Percentiles rank a stretch among this genome's conserved stretches.
phyloP scores from a whole-genome alignment of 2,797 vertebrate species.

The Sebastes trivittatus region DNA sequence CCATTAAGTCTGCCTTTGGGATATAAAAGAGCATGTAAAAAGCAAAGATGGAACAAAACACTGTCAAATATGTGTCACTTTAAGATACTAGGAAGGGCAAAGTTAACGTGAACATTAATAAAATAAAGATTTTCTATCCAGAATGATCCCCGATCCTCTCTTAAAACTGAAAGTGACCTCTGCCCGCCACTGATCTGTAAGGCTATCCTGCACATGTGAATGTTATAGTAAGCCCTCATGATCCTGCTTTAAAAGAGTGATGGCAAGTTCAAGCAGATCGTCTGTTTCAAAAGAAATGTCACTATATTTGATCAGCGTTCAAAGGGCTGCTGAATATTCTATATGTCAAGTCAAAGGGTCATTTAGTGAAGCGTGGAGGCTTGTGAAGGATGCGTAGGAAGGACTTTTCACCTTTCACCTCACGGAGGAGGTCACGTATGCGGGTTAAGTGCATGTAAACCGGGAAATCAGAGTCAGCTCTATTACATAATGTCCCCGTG shows the following conservation, averaged over 20 bases:
- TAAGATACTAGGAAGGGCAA: neutral
- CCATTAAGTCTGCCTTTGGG: conserved; percentile 21
- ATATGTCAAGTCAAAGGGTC: conserved; percentile 21
- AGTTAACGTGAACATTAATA: conserved; percentile 14
- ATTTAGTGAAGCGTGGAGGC: conserved; percentile 6
- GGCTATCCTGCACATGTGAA: conserved; percentile 25
- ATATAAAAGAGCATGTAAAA: conserved; percentile 20
- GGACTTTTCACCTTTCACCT: conserved; percentile 1
- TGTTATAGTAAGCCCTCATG: conserved; percentile 18
- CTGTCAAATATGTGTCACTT: conserved; percentile 18
- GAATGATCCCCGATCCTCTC: neutral
- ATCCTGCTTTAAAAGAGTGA: conserved; percentile 34
- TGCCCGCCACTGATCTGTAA: conserved; percentile 5
- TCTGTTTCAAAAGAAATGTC: conserved; percentile 44
- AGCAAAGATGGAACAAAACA: conserved; percentile 1
- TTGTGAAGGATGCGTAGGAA: neutral
- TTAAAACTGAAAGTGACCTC: conserved; percentile 14
- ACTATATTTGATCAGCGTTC: conserved; percentile 26
- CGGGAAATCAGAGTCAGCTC: conserved; percentile 10
- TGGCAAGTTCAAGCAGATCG: conserved; percentile 38
- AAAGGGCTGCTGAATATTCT: conserved; percentile 43
- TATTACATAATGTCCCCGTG: conserved; percentile 18
- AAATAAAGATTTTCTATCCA: neutral
- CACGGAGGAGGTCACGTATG: neutral
- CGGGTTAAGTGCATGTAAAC: neutral